phyloP scores from a whole-genome alignment of 2,888 invertebrate species.

The Eugnorisma glareosa region DNA sequence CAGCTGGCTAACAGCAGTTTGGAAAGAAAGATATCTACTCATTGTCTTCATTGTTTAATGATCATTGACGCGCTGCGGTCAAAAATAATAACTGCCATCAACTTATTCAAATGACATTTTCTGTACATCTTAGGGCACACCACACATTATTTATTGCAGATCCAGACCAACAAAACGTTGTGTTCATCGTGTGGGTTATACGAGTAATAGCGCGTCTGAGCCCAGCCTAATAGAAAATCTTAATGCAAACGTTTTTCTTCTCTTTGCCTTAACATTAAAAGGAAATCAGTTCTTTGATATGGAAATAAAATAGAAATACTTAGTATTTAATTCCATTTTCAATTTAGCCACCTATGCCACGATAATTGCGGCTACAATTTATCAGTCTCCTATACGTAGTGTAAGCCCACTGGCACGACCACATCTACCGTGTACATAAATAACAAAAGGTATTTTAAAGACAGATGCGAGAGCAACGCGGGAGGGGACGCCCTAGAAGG shows the following conservation, averaged over 20 bases:
- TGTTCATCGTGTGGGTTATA: background rate
- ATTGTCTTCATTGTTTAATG: background rate
- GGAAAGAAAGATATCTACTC: background rate
- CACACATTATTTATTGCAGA: too few relatives aligned
- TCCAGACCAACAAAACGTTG: background rate
- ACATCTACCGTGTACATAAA: background rate
- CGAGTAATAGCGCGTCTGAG: background rate
- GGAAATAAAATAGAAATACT: background rate
- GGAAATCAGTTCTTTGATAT: background rate
- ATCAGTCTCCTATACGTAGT: background rate
- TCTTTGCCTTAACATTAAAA: background rate
- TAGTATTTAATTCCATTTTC: background rate
- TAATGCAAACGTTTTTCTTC: background rate
- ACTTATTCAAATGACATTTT: background rate
- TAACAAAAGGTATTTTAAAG: background rate
- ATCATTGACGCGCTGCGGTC: background rate
- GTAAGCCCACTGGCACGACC: background rate
- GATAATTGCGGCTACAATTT: too few relatives aligned
- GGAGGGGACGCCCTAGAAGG: background rate
- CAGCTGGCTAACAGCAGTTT: too few relatives aligned
- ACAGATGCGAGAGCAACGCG: background rate
- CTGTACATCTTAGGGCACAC: too few relatives aligned
- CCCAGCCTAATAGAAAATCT: background rate
- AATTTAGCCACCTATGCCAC: background rate
- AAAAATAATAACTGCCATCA: background rate